phyloP scores from a whole-genome alignment of 2,113 vertebrate species.

The Rutilus rutilus region DNA sequence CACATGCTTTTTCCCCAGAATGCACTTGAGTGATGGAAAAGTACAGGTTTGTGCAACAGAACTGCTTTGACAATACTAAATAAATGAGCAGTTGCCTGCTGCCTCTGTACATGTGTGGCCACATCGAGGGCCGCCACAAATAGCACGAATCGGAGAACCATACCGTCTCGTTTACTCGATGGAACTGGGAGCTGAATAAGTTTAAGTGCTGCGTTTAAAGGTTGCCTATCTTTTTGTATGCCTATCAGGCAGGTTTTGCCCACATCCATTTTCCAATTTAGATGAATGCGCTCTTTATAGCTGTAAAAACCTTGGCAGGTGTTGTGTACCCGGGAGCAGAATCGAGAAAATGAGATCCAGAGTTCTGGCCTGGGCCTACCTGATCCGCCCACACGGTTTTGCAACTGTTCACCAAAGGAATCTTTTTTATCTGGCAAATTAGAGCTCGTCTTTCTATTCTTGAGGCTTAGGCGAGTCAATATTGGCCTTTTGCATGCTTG shows the following conservation, averaged over 20 bases:
- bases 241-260: conserved; percentile 62
- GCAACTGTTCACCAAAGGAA: conserved; percentile 61
- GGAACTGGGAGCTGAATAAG: background rate
- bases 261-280: conserved; percentile 69
- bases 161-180: background rate
- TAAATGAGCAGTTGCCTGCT: background rate
- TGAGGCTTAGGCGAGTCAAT: conserved; percentile 20
- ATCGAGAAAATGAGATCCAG: conserved; percentile 77
- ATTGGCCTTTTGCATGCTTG: conserved; percentile 19
- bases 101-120: background rate
- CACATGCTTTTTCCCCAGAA: conserved; percentile 45
- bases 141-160: background rate
- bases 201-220: conserved; percentile 21
- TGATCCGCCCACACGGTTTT: conserved; percentile 68
- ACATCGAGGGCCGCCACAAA: background rate
- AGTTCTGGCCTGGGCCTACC: conserved; percentile 71
- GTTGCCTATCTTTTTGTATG: conserved; percentile 44
- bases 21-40: conserved; percentile 14
- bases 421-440: conserved; percentile 69
- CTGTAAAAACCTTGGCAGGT: conserved; percentile 73
- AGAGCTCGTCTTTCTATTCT: conserved; percentile 16
- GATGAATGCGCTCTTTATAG: conserved; percentile 76
- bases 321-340: conserved; percentile 64
- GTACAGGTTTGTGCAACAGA: background rate
- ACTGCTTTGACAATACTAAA: background rate